These are phyloP conservation scores for Creontiades dilutus DNA, from an alignment of 2,888 invertebrate genomes.

Conservation along the genomic window DNA sequence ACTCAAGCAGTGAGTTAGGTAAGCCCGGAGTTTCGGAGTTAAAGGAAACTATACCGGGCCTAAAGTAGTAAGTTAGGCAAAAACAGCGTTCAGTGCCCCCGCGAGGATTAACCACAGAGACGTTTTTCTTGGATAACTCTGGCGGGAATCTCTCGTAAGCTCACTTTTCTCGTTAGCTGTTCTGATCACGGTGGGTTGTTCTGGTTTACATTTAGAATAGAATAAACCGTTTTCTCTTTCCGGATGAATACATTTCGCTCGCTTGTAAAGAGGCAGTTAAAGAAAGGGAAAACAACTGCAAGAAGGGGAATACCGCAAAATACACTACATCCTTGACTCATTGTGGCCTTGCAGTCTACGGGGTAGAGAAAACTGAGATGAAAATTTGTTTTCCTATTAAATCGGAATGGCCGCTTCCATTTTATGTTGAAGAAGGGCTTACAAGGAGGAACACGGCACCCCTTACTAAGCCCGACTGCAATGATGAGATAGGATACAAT, in stretches of 20 bases:
- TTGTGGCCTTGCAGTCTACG: too few species aligned
- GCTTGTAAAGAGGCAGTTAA: neutral
- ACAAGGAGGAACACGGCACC: too few species aligned
- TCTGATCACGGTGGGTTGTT: neutral
- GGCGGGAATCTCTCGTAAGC: neutral
- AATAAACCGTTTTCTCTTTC: neutral
- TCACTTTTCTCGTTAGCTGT: neutral
- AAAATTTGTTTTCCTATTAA: neutral
- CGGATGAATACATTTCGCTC: neutral
- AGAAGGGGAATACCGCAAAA: neutral
- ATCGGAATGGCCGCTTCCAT: neutral
- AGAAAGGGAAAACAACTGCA: neutral
- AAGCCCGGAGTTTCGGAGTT: neutral
- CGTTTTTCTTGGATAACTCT: neutral
- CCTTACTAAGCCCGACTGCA: too few species aligned
- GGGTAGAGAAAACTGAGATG: neutral
- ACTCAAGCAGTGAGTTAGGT: constrained; percentile 10
- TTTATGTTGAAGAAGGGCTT: too few species aligned
- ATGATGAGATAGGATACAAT: too few species aligned
- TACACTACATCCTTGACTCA: neutral
- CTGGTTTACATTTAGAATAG: neutral
- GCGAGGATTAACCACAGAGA: neutral
- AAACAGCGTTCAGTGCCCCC: constrained; percentile 13
- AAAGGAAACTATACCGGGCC: neutral
- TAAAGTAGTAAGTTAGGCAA: neutral